Evolutionary conservation across 2,888 invertebrate species (phyloP).

Genomic region (Trachelus troglodyta): DNA sequence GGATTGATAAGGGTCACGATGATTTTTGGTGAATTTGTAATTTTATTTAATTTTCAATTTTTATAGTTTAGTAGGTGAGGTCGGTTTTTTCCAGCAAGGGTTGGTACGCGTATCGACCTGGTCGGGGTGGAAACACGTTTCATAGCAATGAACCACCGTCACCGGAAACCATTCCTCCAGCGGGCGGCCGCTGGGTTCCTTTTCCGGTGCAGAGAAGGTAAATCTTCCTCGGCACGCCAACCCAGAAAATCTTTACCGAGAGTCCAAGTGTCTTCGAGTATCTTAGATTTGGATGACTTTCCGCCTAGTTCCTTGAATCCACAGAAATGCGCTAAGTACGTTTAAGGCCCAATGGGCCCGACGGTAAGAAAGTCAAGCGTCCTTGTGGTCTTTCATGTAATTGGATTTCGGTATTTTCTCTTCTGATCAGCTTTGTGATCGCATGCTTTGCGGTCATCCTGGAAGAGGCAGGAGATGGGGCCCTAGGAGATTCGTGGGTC

Average conservation of each 20-base stretch:
- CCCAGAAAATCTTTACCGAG: constrained; percentile 12
- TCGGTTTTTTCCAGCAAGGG: constrained; percentile 5
- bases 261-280: background rate
- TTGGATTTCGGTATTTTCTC: background rate
- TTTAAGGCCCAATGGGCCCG: background rate
- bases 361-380: background rate
- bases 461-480: background rate
- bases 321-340: background rate
- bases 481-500: constrained; percentile 22
- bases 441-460: constrained; percentile 44
- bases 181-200: constrained; percentile 52
- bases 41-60: background rate
- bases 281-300: background rate
- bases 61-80: background rate
- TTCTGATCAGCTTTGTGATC: constrained; percentile 20
- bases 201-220: constrained; percentile 57
- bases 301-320: background rate
- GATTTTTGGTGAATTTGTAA: background rate
- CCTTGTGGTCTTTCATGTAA: background rate
- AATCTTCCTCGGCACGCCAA: constrained; percentile 58
- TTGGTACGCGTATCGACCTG: constrained; percentile 40
- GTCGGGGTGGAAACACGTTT: constrained; percentile 33
- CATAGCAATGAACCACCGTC: constrained; percentile 45
- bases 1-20: background rate
- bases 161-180: constrained; percentile 60